Conservation (phyloP, 2,888 invertebrate genomes). For the Drosophila imparisetae region DNA sequence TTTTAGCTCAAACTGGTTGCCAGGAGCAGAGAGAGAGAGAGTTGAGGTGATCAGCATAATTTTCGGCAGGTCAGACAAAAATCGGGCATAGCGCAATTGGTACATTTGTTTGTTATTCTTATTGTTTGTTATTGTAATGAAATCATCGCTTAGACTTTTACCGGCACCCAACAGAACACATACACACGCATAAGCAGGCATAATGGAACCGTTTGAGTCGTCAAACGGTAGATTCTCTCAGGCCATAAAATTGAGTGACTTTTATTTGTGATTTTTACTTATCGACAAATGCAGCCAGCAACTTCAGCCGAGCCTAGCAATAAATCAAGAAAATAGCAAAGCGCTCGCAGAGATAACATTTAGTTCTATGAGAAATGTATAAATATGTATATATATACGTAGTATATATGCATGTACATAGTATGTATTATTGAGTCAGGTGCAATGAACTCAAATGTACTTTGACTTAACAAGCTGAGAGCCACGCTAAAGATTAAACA, state of each 20-base stretch:
- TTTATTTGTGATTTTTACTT: slow-evolving; percentile 22
- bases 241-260: neutral
- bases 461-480: slow-evolving; percentile 42
- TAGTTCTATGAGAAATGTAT: slow-evolving; percentile 16
- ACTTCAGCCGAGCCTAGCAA: slow-evolving; percentile 8
- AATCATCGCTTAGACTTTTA: slow-evolving; percentile 53
- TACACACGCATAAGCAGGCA: neutral
- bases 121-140: slow-evolving; percentile 55
- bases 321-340: slow-evolving; percentile 38
- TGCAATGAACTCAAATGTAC: slow-evolving; percentile 43
- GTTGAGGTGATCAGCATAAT: slow-evolving; percentile 23
- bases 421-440: slow-evolving; percentile 17
- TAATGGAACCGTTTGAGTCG: neutral
- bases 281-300: slow-evolving; percentile 27
- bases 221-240: slow-evolving; percentile 1
- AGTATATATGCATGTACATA: neutral
- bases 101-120: slow-evolving; percentile 29
- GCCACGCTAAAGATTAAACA: slow-evolving; percentile 33
- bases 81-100: slow-evolving; percentile 41
- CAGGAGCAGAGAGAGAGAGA: neutral
- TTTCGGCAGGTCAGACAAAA: slow-evolving; percentile 46
- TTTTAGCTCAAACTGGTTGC: slow-evolving; percentile 52
- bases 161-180: slow-evolving; percentile 2
- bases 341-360: slow-evolving; percentile 36
- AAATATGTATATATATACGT: neutral